Base-by-base conservation (phyloP, 92 coral and sea anemone species). In the Diadumene lineata region DNA sequence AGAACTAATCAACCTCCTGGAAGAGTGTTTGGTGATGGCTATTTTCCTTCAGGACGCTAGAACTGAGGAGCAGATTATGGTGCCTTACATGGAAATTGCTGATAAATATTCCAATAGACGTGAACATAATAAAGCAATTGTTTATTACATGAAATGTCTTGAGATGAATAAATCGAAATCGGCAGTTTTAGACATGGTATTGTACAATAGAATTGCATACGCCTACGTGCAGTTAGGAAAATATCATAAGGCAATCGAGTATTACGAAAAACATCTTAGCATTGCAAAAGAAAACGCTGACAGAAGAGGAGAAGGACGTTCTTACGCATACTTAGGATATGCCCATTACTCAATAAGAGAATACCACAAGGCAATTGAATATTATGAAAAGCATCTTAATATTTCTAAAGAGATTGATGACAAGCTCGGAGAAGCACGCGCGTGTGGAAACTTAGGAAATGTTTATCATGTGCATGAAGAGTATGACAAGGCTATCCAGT, bases 21-120 rank as follows among this genome's bases (percentile, higher is more conserved):
- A 58, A 58, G 64, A 58, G 22, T 58, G 64, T 26, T 19, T 58
- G 11, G 64, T 58, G 29, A 58, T 58, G 64, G 64, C 22, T 7
- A 58, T n/a, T 58, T 58, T 58, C 29, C 22, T 58, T n/a, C n/a
- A n/a, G n/a, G n/a, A n/a, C n/a, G n/a, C n/a, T n/a, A n/a, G n/a
- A n/a, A n/a, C n/a, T n/a, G n/a, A n/a, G n/a, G n/a, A n/a, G n/a
- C n/a, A n/a, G n/a, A n/a, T 19, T 26, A 58, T 19, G 22, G 29
- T 58, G 22, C 29, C 61, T n/a, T 55, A 55, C 23, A 63, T 7
- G 43, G 7, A 63, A 10, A 10, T 63, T 11, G 72, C 53, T 10
- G 8, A 31, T 22, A 55, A 24, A 3, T 67, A 67, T 67, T 15
- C 4, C 17, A 11, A 11, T 4, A 1, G 11, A 9, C 32, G 68